phyloP scores from a whole-genome alignment of 1,140 invertebrate genomes.

The Aphaenogaster ashmeadi region DNA sequence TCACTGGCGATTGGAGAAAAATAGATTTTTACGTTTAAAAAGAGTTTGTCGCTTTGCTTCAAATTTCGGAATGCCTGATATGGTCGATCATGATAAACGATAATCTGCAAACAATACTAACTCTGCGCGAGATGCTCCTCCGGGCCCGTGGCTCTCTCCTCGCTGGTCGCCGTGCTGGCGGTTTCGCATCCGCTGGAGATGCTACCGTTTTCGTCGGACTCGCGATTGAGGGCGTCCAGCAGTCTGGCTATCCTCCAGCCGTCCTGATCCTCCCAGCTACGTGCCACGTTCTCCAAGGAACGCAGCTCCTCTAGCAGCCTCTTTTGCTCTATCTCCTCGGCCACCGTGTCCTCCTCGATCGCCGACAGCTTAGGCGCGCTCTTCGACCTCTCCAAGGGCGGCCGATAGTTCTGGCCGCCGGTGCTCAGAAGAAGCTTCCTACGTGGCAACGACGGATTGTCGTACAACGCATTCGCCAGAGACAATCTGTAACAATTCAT shows the following conservation, averaged over 20 bases:
- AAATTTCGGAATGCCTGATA: background rate
- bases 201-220: slow-evolving; percentile 91
- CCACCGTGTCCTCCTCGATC: slow-evolving; percentile 97
- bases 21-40: too few relatives aligned
- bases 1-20: too few relatives aligned
- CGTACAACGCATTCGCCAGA: slow-evolving; percentile 94
- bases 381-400: slow-evolving; percentile 97
- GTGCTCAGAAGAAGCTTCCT: slow-evolving; percentile 93
- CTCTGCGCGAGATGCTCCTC: slow-evolving; percentile 75
- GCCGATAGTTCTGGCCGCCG: slow-evolving; percentile 94
- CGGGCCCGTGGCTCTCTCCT: slow-evolving; percentile 80
- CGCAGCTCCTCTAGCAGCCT: slow-evolving; percentile 84
- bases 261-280: slow-evolving; percentile 85
- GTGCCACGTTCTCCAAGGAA: slow-evolving; percentile 83
- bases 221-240: slow-evolving; percentile 83
- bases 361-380: slow-evolving; percentile 97
- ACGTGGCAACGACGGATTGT: slow-evolving; percentile 93
- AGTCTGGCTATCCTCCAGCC: slow-evolving; percentile 84
- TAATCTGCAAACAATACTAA: slow-evolving; percentile 27
- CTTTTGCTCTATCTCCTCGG: slow-evolving; percentile 91
- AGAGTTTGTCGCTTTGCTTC: background rate
- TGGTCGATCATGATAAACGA: background rate
- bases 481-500: slow-evolving; percentile 89
- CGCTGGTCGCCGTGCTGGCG: slow-evolving; percentile 90
- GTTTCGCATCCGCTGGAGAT: slow-evolving; percentile 93